Conservation (phyloP, 2,797 vertebrate species). For the Ptychadena robeensis region DNA sequence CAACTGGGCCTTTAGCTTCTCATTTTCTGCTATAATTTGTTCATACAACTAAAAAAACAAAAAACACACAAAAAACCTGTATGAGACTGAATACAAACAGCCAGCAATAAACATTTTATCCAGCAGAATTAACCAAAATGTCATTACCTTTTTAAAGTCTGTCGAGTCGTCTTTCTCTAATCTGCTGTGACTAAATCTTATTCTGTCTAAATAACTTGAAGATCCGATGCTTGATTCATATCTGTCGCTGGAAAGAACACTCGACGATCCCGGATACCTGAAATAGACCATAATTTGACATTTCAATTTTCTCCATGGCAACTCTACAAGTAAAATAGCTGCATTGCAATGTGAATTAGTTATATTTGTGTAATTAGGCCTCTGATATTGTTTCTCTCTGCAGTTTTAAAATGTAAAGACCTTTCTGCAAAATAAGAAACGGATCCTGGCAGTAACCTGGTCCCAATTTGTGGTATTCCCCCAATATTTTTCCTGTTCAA, state of each 20-base stretch:
- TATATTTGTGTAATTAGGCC: too few relatives aligned
- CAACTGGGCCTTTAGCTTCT: slow-evolving; percentile 96
- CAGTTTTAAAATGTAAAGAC: too few relatives aligned
- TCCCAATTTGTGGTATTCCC: too few relatives aligned
- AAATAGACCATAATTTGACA: background rate
- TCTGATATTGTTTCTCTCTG: too few relatives aligned
- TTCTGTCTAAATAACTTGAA: slow-evolving; percentile 83
- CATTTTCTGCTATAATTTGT: slow-evolving; percentile 96
- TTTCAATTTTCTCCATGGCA: too few relatives aligned
- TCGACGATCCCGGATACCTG: slow-evolving; percentile 81
- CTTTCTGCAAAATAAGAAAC: too few relatives aligned
- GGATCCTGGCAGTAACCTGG: too few relatives aligned
- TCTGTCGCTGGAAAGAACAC: slow-evolving; percentile 78
- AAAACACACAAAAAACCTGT: background rate
- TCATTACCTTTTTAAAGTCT: slow-evolving; percentile 94
- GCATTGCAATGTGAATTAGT: too few relatives aligned
- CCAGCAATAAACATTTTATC: background rate
- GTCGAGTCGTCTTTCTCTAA: slow-evolving; percentile 89
- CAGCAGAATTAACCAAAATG: background rate
- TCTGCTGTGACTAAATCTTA: slow-evolving; percentile 85
- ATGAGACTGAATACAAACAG: background rate
- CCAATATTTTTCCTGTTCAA: too few relatives aligned
- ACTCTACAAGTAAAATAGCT: too few relatives aligned
- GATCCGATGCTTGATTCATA: slow-evolving; percentile 80
- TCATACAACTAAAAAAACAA: slow-evolving; percentile 86